These are phyloP conservation scores for Atrichornis clamosus DNA, from an alignment of 2,113 vertebrate genomes.

Conservation along the genomic window DNA sequence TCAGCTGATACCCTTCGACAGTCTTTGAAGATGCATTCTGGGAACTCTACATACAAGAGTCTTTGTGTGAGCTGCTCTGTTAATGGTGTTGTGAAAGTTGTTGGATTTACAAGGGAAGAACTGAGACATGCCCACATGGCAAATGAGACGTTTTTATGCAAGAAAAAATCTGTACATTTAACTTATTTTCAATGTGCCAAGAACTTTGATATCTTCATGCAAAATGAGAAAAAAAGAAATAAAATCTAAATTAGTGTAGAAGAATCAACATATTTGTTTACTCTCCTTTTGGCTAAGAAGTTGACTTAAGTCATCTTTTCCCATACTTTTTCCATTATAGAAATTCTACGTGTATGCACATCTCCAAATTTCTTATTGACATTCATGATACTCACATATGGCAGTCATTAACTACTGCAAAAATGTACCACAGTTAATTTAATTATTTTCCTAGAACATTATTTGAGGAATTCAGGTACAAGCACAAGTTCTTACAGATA, in stretches of 20 bases:
- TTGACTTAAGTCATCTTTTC: conserved; percentile 5
- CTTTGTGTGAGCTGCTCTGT: neutral
- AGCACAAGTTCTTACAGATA: neutral
- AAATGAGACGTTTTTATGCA: neutral
- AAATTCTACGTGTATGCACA: neutral
- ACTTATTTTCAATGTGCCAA: neutral
- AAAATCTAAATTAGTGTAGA: neutral
- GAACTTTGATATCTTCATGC: neutral
- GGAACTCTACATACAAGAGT: neutral
- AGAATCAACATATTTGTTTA: neutral
- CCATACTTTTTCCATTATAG: conserved; percentile 14
- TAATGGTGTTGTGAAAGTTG: neutral
- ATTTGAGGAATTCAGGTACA: conserved; percentile 5
- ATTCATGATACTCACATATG: conserved; percentile 5
- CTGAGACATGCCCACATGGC: neutral
- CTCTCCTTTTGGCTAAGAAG: neutral
- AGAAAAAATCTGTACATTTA: neutral
- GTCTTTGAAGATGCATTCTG: neutral
- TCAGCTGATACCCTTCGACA: neutral
- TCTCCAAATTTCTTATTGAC: neutral
- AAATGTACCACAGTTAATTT: neutral
- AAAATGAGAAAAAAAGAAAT: neutral
- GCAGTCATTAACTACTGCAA: conserved; percentile 20
- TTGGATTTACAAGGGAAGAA: neutral
- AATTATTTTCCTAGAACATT: neutral